These are phyloP conservation scores for Sebastiscus albofasciatus DNA, from an alignment of 2,797 vertebrate genomes.

Conservation along the genomic window DNA sequence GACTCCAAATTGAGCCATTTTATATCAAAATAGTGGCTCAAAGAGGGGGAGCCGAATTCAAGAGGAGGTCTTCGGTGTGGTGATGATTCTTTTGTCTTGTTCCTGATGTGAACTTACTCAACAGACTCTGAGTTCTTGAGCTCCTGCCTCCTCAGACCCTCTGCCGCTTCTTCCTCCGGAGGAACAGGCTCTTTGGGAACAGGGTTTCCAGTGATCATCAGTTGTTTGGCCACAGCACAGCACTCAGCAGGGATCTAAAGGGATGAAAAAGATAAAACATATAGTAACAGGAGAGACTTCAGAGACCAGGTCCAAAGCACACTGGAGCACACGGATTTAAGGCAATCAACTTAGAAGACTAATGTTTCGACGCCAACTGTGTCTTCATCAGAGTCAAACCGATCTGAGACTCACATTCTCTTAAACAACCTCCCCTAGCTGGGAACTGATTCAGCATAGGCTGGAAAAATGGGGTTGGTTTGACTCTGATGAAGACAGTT, in stretches of 20 bases:
- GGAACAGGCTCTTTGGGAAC: slow-evolving; percentile 73
- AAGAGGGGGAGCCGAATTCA: not conserved
- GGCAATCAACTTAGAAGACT: not conserved
- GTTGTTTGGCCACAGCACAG: slow-evolving; percentile 82
- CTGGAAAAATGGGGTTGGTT: no score
- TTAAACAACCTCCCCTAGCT: no score
- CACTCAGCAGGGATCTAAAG: slow-evolving; percentile 88
- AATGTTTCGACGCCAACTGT: not conserved
- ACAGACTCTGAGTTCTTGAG: slow-evolving; percentile 88
- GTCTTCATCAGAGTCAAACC: no score
- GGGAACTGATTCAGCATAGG: no score
- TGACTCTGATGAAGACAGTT: no score
- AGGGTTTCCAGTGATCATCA: slow-evolving; percentile 83
- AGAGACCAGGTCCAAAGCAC: no score
- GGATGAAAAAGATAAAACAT: not conserved
- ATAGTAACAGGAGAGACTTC: not conserved
- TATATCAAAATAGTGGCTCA: not conserved
- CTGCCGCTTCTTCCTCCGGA: slow-evolving; percentile 80
- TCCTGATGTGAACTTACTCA: slow-evolving; percentile 79
- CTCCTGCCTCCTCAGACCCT: slow-evolving; percentile 85
- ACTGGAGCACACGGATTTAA: no score
- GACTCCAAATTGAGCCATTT: not conserved
- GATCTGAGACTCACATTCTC: no score
- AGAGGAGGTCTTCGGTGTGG: not conserved
- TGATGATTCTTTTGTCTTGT: not conserved